A percentile compares a stretch with the other conserved stretches of the same genome.
Evolutionary conservation across 2,113 vertebrate genomes (phyloP).

Genomic region (Amazona guildingii): DNA sequence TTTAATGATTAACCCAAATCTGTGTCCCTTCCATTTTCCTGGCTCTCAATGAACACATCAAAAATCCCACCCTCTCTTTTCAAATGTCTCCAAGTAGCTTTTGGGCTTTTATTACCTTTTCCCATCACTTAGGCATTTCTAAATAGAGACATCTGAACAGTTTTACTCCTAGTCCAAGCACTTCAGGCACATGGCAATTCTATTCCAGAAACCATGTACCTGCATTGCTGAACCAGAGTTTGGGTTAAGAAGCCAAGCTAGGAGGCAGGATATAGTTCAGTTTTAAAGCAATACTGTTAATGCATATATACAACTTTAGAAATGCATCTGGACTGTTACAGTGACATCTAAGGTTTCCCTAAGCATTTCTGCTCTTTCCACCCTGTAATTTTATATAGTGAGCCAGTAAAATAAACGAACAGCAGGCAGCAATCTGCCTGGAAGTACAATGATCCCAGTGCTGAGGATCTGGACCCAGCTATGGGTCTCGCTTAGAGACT

Average conservation of each 20-base stretch:
- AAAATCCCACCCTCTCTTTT: not conserved
- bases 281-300: slow-evolving; percentile 56
- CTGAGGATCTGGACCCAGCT: not conserved
- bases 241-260: slow-evolving; percentile 23
- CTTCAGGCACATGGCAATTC: not conserved
- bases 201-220: slow-evolving; percentile 2
- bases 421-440: slow-evolving; percentile 31
- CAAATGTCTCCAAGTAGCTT: not conserved
- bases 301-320: slow-evolving; percentile 18
- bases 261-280: slow-evolving; percentile 11
- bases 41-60: not conserved
- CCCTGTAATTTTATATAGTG: slow-evolving; percentile 60
- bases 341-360: slow-evolving; percentile 59
- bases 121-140: not conserved
- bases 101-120: not conserved
- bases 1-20: not conserved
- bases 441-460: not conserved
- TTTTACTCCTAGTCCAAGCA: not conserved
- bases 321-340: slow-evolving; percentile 21
- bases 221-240: not conserved
- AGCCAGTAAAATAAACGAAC: slow-evolving; percentile 52
- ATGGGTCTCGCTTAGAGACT: not conserved
- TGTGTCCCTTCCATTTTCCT: not conserved
- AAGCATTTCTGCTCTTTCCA: slow-evolving; percentile 55
- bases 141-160: not conserved